These are phyloP conservation scores for Plecturocebus donacophilus DNA, from an alignment of 2,113 vertebrate genomes.

Conservation along the genomic window DNA sequence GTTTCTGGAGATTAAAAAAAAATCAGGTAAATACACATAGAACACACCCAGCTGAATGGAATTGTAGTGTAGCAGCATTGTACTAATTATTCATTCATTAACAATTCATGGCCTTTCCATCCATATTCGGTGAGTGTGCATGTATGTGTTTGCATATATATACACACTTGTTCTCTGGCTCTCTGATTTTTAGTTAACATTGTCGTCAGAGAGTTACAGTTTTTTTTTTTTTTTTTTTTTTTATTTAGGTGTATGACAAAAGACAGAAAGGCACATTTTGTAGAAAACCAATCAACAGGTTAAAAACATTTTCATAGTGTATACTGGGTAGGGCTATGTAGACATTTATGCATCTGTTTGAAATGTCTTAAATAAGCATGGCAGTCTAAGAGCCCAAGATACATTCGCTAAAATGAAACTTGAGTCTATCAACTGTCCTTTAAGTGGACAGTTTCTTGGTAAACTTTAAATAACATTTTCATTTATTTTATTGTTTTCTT, in stretches of 20 bases:
- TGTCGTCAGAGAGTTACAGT: slow-evolving; percentile 60
- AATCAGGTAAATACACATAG: background rate
- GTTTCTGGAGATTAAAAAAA: background rate
- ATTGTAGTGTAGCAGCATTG: background rate
- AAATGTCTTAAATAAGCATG: slow-evolving; percentile 45
- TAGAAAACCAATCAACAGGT: slow-evolving; percentile 59
- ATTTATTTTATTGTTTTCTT: background rate
- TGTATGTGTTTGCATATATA: background rate
- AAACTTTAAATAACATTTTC: background rate
- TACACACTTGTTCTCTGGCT: background rate
- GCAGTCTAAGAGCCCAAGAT: slow-evolving; percentile 40
- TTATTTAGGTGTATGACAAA: slow-evolving; percentile 64
- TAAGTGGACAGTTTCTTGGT: background rate
- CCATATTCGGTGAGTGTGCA: background rate
- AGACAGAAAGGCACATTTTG: slow-evolving; percentile 56
- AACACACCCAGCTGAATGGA: background rate
- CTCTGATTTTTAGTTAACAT: slow-evolving; percentile 44
- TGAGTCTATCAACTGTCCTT: slow-evolving; percentile 59
- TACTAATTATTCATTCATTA: background rate
- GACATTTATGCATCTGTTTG: slow-evolving; percentile 68
- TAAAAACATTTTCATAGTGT: slow-evolving; percentile 57
- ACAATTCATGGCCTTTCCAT: background rate
- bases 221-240: background rate
- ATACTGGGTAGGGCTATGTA: slow-evolving; percentile 59
- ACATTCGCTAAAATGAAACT: slow-evolving; percentile 55